Conservation (phyloP, 2,797 vertebrate genomes). For the Phalloptychus januarius region DNA sequence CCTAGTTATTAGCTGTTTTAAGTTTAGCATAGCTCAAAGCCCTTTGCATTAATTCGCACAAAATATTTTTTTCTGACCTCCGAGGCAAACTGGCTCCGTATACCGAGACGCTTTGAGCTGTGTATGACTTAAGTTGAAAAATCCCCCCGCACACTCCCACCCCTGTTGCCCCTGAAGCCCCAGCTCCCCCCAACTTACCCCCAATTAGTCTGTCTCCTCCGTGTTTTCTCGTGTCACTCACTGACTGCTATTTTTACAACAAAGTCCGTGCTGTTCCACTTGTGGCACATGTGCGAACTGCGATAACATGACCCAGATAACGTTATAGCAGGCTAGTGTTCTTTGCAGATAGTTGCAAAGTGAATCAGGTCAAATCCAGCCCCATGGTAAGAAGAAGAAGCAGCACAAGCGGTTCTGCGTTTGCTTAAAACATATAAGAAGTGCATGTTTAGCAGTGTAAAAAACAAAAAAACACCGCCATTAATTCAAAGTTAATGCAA, state of each 20-base stretch:
- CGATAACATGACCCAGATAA: conserved; percentile 67
- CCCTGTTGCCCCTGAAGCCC: too few relatives aligned
- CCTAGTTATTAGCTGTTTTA: conserved; percentile 37
- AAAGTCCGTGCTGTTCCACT: conserved; percentile 38
- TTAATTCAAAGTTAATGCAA: neutral
- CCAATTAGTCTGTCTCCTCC: conserved; percentile 33
- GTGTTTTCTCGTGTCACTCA: conserved; percentile 54
- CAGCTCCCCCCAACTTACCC: neutral
- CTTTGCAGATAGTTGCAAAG: conserved; percentile 28
- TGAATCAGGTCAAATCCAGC: conserved; percentile 54
- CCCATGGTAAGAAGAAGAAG: conserved; percentile 12
- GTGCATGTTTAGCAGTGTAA: neutral
- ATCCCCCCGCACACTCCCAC: neutral
- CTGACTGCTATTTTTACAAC: conserved; percentile 58
- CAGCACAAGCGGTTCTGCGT: conserved; percentile 1
- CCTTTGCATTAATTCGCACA: conserved; percentile 29
- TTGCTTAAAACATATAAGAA: conserved; percentile 1
- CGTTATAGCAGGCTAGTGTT: conserved; percentile 31
- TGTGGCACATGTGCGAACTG: conserved; percentile 54
- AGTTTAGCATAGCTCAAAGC: conserved; percentile 44
- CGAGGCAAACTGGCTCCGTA: conserved; percentile 40
- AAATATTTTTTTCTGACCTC: conserved; percentile 28
- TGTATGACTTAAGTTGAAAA: conserved; percentile 29
- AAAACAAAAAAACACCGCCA: too few relatives aligned
- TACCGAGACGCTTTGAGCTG: conserved; percentile 31